Conservation (phyloP, 2,113 vertebrate genomes). For the Gnathonemus longibarbis region DNA sequence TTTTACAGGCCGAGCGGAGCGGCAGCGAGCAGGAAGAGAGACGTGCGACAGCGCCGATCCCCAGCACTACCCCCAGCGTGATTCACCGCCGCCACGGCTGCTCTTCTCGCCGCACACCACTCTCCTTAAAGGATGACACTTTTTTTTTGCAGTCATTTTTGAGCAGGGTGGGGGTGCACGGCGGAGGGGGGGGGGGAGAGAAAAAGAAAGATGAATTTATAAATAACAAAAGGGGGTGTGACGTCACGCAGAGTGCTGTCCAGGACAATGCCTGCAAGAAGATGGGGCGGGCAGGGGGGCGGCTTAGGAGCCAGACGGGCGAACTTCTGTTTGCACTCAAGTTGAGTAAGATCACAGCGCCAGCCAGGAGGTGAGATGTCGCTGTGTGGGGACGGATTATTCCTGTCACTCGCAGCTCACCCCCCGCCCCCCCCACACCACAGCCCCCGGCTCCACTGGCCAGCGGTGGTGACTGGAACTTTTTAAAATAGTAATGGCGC, state of each 20-base stretch:
- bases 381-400: conserved; percentile 15
- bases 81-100: conserved; percentile 19
- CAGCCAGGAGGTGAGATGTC: conserved; percentile 8
- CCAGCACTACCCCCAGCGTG: not conserved
- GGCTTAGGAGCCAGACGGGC: not conserved
- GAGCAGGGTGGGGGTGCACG: not conserved
- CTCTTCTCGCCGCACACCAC: conserved; percentile 24
- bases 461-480: not conserved
- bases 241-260: conserved; percentile 61
- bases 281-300: not conserved
- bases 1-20: conserved; percentile 50
- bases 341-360: not conserved
- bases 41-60: not conserved
- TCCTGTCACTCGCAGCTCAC: conserved; percentile 22
- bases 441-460: not conserved
- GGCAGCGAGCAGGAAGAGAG: conserved; percentile 31
- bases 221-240: conserved; percentile 65
- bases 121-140: not conserved
- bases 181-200: conserved; percentile 13
- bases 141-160: not conserved
- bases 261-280: conserved; percentile 55
- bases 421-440: conserved; percentile 3
- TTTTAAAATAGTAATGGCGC: not conserved
- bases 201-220: conserved; percentile 66
- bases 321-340: not conserved